phyloP scores from a whole-genome alignment of 2,888 invertebrate genomes.

The Clunio marinus region DNA sequence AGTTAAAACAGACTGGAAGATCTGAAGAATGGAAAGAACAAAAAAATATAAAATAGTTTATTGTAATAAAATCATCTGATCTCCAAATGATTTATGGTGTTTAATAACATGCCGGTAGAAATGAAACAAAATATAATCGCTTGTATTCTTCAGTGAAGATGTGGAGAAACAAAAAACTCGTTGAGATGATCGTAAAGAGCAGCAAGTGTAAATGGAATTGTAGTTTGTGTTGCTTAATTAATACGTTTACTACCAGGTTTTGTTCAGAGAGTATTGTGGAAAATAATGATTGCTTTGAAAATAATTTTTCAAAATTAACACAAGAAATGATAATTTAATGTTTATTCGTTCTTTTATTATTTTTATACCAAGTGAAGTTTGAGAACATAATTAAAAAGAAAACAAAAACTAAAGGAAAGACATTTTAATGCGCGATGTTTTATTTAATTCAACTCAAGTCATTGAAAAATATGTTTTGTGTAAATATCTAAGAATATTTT shows the following conservation, averaged over 20 bases:
- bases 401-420: no score
- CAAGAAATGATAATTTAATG: no score
- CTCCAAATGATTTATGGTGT: not conserved
- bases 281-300: no score
- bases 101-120: conserved; percentile 3
- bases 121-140: not conserved
- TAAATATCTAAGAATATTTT: no score
- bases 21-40: not conserved
- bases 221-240: not conserved
- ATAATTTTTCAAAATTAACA: no score
- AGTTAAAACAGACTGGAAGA: not conserved
- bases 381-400: no score
- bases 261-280: no score
- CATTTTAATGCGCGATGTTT: no score
- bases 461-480: no score
- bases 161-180: not conserved
- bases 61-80: conserved; percentile 18
- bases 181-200: not conserved
- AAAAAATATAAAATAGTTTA: not conserved
- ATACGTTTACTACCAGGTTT: not conserved
- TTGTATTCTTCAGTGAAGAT: not conserved
- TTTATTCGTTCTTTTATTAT: no score
- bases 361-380: no score
- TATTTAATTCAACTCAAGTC: no score
- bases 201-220: conserved; percentile 15